Conservation (phyloP, 2,888 invertebrate species). For the Erynnis tages region DNA sequence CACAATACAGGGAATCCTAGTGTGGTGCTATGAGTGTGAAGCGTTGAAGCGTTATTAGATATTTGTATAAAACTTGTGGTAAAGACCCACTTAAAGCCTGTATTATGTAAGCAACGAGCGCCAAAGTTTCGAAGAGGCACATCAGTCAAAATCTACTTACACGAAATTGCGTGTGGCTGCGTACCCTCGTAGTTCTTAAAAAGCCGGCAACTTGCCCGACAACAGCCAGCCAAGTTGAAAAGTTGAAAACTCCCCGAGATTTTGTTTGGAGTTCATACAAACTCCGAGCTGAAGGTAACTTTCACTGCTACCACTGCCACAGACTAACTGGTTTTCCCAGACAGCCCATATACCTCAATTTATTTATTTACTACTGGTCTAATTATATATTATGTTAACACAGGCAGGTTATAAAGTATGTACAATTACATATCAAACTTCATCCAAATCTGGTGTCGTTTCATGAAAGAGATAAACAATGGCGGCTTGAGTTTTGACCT, state of each 20-base stretch:
- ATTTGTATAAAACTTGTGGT: too few species aligned
- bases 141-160: conserved; percentile 27
- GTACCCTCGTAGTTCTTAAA: conserved; percentile 16
- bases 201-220: conserved; percentile 14
- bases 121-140: conserved; percentile 13
- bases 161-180: conserved; percentile 15
- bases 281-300: conserved; percentile 28
- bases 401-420: too few species aligned
- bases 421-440: too few species aligned
- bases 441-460: too few species aligned
- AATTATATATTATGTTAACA: too few species aligned
- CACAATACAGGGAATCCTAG: too few species aligned
- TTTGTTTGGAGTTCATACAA: conserved; percentile 32
- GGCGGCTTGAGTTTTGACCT: too few species aligned
- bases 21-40: too few species aligned
- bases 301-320: conserved; percentile 29
- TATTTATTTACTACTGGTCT: background rate
- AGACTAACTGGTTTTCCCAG: conserved; percentile 8
- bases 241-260: conserved; percentile 34
- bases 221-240: conserved; percentile 22
- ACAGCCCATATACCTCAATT: too few species aligned
- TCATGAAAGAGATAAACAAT: too few species aligned
- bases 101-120: conserved; percentile 3
- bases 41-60: too few species aligned
- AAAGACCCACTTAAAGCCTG: background rate